These are phyloP conservation scores for Megaceryle maxima DNA, from an alignment of 2,113 vertebrate species.

Conservation along the genomic window DNA sequence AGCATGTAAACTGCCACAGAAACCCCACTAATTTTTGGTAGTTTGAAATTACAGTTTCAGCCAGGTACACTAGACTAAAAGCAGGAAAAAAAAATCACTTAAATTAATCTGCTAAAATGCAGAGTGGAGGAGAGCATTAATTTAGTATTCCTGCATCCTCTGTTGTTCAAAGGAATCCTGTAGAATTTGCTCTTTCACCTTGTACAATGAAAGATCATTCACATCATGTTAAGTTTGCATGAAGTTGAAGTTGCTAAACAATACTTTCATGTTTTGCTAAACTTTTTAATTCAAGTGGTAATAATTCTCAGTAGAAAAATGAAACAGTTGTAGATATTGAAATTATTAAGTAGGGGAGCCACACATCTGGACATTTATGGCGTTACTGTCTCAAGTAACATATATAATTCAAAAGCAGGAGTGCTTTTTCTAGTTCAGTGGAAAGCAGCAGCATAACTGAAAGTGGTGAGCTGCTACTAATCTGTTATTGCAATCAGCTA, in stretches of 20 bases:
- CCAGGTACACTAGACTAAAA: not conserved
- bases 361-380: not conserved
- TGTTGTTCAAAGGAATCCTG: not conserved
- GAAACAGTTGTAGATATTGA: not conserved
- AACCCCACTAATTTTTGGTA: not conserved
- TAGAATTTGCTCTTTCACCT: not conserved
- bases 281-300: not conserved
- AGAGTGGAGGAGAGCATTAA: not conserved
- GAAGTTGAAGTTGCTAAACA: not conserved
- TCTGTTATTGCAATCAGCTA: conserved; percentile 55
- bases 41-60: not conserved
- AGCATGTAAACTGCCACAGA: not conserved
- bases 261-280: not conserved
- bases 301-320: not conserved
- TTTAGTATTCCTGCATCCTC: not conserved
- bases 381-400: conserved; percentile 2
- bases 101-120: not conserved
- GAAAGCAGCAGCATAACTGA: not conserved
- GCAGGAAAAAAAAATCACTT: not conserved
- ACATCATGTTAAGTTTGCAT: not conserved
- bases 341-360: not conserved
- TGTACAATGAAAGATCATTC: not conserved
- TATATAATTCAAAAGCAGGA: not conserved
- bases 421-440: conserved; percentile 21
- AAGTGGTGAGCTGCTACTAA: not conserved